These are phyloP conservation scores for Drosophila monieri DNA, from an alignment of 2,888 invertebrate species.

Conservation along the genomic window DNA sequence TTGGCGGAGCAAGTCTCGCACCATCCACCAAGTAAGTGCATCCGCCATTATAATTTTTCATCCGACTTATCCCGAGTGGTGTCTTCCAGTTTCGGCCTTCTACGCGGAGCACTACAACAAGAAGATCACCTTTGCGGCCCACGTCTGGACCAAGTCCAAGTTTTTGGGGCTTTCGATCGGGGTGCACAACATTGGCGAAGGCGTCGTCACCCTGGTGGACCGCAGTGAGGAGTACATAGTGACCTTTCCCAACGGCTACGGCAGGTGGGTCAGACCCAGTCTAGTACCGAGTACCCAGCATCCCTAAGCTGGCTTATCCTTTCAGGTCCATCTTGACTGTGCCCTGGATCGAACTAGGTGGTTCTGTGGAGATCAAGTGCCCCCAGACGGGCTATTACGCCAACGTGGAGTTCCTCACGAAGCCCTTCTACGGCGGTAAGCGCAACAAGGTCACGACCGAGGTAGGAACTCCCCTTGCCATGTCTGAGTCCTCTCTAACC, in stretches of 20 bases:
- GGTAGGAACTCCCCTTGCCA: constrained; percentile 83
- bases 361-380: constrained; percentile 94
- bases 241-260: constrained; percentile 99
- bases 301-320: background rate
- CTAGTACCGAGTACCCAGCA: background rate
- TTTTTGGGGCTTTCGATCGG: constrained; percentile 98
- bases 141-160: constrained; percentile 99
- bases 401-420: constrained; percentile 97
- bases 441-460: constrained; percentile 95
- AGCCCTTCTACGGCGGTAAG: constrained; percentile 99
- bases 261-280: constrained; percentile 86
- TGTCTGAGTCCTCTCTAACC: background rate
- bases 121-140: constrained; percentile 95
- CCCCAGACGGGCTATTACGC: constrained; percentile 97
- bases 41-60: background rate
- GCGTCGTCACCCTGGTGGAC: constrained; percentile 94
- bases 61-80: background rate
- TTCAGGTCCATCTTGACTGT: constrained; percentile 97
- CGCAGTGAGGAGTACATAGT: constrained; percentile 96
- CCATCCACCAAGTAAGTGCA: constrained; percentile 95
- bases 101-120: constrained; percentile 98
- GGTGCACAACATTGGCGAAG: constrained; percentile 98
- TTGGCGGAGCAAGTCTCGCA: constrained; percentile 99
- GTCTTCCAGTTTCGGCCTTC: constrained; percentile 94
- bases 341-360: constrained; percentile 99